Conservation (phyloP, 1,140 invertebrate species). For the Dryas iulia region DNA sequence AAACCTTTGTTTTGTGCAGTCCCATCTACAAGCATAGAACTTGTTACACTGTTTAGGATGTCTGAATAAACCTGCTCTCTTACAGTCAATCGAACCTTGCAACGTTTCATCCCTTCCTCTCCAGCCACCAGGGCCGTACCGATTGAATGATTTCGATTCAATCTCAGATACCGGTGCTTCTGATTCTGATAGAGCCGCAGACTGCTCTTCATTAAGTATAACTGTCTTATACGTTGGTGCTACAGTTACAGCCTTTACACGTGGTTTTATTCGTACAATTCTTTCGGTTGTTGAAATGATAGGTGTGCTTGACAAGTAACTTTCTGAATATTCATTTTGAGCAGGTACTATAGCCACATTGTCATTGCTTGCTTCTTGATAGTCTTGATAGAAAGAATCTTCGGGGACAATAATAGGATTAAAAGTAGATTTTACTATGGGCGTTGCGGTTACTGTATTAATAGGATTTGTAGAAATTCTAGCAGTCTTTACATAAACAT, state of each 20-base stretch:
- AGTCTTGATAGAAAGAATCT: conserved; percentile 72
- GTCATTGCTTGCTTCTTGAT: conserved; percentile 55
- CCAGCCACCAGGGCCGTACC: conserved; percentile 80
- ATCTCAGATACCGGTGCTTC: conserved; percentile 37
- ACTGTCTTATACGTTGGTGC: conserved; percentile 76
- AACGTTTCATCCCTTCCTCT: conserved; percentile 81
- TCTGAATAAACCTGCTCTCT: conserved; percentile 89
- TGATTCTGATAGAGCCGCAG: conserved; percentile 37
- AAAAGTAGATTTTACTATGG: conserved; percentile 66
- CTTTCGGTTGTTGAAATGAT: conserved; percentile 52
- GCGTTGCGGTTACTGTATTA: conserved; percentile 47
- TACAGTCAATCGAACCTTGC: conserved; percentile 85
- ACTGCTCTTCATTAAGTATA: conserved; percentile 58
- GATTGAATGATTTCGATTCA: conserved; percentile 72
- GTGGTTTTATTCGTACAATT: conserved; percentile 56
- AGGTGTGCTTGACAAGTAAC: conserved; percentile 56
- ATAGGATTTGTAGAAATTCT: conserved; percentile 29
- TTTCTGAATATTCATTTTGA: conserved; percentile 44
- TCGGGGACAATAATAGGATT: conserved; percentile 79
- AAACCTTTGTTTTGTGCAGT: conserved; percentile 88
- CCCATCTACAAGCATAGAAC: conserved; percentile 93
- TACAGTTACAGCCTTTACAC: conserved; percentile 63
- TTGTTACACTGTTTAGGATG: conserved; percentile 92
- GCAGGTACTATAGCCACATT: conserved; percentile 44
- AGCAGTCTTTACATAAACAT: conserved; percentile 46